These are phyloP conservation scores for Papilio dardanus DNA, from an alignment of 1,140 invertebrate genomes.

Conservation along the genomic window DNA sequence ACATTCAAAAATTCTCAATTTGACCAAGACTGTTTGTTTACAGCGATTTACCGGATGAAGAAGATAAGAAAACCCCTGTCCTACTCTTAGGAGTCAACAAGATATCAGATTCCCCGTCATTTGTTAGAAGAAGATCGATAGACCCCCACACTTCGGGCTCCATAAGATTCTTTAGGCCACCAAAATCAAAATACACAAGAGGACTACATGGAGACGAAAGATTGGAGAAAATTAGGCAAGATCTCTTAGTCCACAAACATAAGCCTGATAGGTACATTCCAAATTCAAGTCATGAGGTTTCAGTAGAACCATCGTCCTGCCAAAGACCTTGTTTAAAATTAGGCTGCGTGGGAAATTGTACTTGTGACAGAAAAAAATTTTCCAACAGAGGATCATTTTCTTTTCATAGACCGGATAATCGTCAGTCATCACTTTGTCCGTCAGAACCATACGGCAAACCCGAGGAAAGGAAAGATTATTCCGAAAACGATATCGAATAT, in stretches of 20 bases:
- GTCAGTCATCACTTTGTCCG: constrained; percentile 63
- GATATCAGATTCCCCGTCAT: constrained; percentile 74
- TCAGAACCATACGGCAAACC: constrained; percentile 58
- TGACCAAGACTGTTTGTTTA: constrained; percentile 52
- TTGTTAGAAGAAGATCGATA: constrained; percentile 64
- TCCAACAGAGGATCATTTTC: constrained; percentile 73
- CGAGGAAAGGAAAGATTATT: constrained; percentile 57
- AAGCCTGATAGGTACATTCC: constrained; percentile 75
- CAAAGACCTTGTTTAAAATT: constrained; percentile 58
- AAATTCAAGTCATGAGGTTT: constrained; percentile 60
- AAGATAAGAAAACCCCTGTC: constrained; percentile 77
- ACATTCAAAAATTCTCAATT: background rate
- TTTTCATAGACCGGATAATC: constrained; percentile 67
- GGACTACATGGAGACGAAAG: constrained; percentile 74
- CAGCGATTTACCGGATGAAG: constrained; percentile 78
- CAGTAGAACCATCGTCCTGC: constrained; percentile 60
- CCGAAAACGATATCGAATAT: constrained; percentile 76
- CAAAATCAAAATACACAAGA: constrained; percentile 75
- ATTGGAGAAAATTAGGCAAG: constrained; percentile 75
- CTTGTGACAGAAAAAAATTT: constrained; percentile 66
- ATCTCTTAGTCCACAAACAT: constrained; percentile 74
- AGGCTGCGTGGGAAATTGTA: constrained; percentile 69
- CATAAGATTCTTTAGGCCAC: constrained; percentile 73
- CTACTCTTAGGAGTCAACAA: constrained; percentile 77
- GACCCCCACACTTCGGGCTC: constrained; percentile 69